Evolutionary conservation across 2,888 invertebrate genomes (phyloP), one percentile per base, ranked within the genome.

Genomic region (Pomacea canaliculata): DNA sequence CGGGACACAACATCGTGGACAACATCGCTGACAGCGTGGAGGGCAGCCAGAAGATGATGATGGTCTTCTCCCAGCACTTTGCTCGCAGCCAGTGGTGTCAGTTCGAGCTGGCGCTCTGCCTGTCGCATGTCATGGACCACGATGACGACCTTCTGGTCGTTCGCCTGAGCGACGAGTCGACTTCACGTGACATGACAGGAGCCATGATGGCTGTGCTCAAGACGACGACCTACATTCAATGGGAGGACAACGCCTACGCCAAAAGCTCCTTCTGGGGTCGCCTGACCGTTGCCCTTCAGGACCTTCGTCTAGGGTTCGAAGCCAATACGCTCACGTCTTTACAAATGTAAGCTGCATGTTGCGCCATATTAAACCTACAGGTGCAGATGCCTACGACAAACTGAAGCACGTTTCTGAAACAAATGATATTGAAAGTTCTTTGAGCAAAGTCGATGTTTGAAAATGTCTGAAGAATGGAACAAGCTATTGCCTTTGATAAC

Each of bases 1-100:
- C 94, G 27, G 94, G 94, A 0, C 91, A 93, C 0, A 93, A 94
- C 7, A 94, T 95, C 76, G 88, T 94, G 79, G 94, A 94, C 85
- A 95, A 94, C 82, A 94, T 95, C 80, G 93, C 94, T 0, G 93
- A 93, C 0, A 93, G 94, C 84, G 94, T 95, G 92, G 94, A 94
- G 83, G 92, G 93, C 1, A 94, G 94, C 0, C 91, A 93, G 37
- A 92, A 93, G 8, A 92, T 94, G 0, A 92, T 94, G 90, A 89
- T 94, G 76, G 92, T 95, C 13, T 92, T 94, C 19, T 94, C 94
- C 0, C 91, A 93, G 65, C 91, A 92, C 80, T 80, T 76, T 27
- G 62, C 67, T 18, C 56, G 56, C 51, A 83, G 80, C 82, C 82
- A 83, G 72, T 83, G 77, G 77, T 83, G 84, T 83, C 84, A 85